Evolutionary conservation across 2,888 invertebrate species (phyloP), one percentile per base, ranked within the genome.

Genomic region (Cistogaster globosa): DNA sequence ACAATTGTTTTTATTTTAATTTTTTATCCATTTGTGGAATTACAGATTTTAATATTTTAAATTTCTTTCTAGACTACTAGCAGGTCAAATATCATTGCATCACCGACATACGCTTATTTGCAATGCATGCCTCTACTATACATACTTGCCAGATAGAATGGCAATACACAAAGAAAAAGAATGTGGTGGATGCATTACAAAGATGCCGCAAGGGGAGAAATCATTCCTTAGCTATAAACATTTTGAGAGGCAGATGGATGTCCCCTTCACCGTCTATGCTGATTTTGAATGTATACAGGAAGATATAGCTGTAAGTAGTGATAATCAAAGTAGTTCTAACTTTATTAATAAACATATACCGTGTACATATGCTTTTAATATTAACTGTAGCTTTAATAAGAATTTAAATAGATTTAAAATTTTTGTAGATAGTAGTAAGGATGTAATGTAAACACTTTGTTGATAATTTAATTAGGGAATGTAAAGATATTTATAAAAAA

Each of bases 171-270:
- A 22, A 14, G 22, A 7, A 14, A 57, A 57, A 20, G 55, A 57
- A 26, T 57, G 55, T 12, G 42, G 42, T 12, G 4, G 42, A 14
- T 57, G 55, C 9, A 20, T 57, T 12, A 6, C 55, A 12, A 57
- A 57, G 26, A 57, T 26, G 55, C 55, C 55, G 14, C 8, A 57
- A 58, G 57, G 26, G 14, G 57, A 58, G 7, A 58, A 58, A 16
- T 14, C 26, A 14, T 14, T 16, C 9, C 38, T 38, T 7, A 12
- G 12, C 42, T 42, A 42, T 12, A 42, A 42, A 12, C 9, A 42
- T 32, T 58, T 32, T 14, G 26, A 26, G 22, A 63, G 22, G 22
- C 22, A 22, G 14, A 45, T 63, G 14, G 38, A 62, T 42, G 42
- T 62, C 11, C 38, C 62, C 18, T 62, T 62, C 22, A 16, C 45